Percentiles rank a stretch among this genome's conserved stretches.
Conservation (phyloP, 2,888 invertebrate species). For the Timema cristinae region DNA sequence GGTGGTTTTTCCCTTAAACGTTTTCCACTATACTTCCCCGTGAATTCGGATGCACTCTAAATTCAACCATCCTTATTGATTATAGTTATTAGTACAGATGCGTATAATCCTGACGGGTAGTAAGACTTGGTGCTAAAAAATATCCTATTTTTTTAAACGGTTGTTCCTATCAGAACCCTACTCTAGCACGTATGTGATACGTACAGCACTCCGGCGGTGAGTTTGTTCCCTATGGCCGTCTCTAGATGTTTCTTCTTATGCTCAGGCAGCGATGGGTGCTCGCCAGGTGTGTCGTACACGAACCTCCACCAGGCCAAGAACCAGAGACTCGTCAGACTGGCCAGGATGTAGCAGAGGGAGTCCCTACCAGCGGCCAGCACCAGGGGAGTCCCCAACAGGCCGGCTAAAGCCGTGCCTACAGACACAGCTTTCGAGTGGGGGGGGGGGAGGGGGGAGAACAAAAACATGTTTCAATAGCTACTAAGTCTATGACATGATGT, state of each 20-base stretch:
- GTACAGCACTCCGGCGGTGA: slow-evolving; percentile 17
- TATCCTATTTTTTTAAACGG: too few relatives aligned
- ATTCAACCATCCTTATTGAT: too few relatives aligned
- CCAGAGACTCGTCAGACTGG: slow-evolving; percentile 49
- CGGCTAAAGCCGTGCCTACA: slow-evolving; percentile 53
- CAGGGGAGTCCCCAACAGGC: slow-evolving; percentile 51
- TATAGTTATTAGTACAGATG: too few relatives aligned
- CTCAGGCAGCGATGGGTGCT: slow-evolving; percentile 31
- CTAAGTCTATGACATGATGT: too few relatives aligned
- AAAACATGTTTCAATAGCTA: too few relatives aligned
- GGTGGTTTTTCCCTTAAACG: too few relatives aligned
- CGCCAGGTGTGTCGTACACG: slow-evolving; percentile 51
- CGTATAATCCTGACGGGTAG: too few relatives aligned
- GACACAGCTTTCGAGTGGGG: slow-evolving; percentile 52
- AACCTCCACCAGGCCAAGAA: slow-evolving; percentile 54
- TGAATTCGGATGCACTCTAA: too few relatives aligned
- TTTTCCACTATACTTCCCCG: too few relatives aligned
- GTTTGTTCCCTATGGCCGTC: slow-evolving; percentile 21
- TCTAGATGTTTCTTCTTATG: slow-evolving; percentile 23
- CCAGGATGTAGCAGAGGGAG: slow-evolving; percentile 52
- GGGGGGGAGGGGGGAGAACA: not conserved
- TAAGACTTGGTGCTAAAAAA: too few relatives aligned
- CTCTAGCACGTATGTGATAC: slow-evolving; percentile 2
- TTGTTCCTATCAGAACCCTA: too few relatives aligned
- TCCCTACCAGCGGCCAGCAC: slow-evolving; percentile 52